These are phyloP conservation scores for Drosophila paramelanica DNA, from an alignment of 2,888 invertebrate genomes.

Conservation along the genomic window DNA sequence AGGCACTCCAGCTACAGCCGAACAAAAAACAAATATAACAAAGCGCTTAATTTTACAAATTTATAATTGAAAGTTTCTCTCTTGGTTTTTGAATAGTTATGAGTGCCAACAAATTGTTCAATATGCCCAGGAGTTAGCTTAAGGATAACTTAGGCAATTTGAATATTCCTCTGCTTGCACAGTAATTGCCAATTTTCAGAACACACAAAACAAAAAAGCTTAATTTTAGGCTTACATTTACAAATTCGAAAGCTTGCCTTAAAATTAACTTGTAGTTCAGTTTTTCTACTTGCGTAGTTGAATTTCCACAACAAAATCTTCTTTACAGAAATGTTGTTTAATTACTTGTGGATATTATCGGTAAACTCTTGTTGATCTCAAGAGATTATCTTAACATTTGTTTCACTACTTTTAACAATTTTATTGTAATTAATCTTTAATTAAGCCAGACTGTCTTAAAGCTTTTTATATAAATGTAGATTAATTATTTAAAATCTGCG, in stretches of 20 bases:
- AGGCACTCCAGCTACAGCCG: conserved; percentile 10
- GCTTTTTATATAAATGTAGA: too few relatives aligned
- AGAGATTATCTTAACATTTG: too few relatives aligned
- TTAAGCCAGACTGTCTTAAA: too few relatives aligned
- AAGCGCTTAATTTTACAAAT: conserved; percentile 28
- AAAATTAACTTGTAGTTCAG: neutral
- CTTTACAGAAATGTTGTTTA: too few relatives aligned
- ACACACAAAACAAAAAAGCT: neutral
- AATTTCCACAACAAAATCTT: neutral
- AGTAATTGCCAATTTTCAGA: neutral
- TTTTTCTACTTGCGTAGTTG: too few relatives aligned
- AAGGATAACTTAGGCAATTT: neutral
- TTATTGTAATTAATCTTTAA: too few relatives aligned
- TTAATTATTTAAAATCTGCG: too few relatives aligned
- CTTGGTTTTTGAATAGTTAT: conserved; percentile 9
- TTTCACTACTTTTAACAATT: too few relatives aligned
- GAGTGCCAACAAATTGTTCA: conserved; percentile 8
- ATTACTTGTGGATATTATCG: too few relatives aligned
- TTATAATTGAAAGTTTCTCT: conserved; percentile 31
- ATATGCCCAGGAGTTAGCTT: conserved; percentile 4
- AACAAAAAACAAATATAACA: conserved; percentile 19
- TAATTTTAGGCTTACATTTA: neutral
- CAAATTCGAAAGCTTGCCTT: neutral
- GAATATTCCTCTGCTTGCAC: neutral
- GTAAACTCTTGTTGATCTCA: too few relatives aligned